Percentiles rank a stretch among this genome's conserved stretches.
phyloP scores from a whole-genome alignment of 2,797 vertebrate species.

The Knipowitschia caucasica region DNA sequence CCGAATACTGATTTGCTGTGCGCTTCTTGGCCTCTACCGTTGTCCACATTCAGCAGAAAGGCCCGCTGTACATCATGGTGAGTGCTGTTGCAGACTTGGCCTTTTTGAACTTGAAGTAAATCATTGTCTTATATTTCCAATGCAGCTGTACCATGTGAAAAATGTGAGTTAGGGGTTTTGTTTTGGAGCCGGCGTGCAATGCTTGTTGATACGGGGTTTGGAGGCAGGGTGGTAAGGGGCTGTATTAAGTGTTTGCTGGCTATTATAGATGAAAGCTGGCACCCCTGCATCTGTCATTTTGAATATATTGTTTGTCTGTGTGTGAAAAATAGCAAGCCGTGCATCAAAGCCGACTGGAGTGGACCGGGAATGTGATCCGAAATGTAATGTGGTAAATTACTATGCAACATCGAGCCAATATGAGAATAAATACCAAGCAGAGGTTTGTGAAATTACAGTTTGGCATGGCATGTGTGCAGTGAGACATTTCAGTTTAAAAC shows the following conservation, averaged over 20 bases:
- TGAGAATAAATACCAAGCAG: too few species aligned
- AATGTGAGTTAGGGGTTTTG: conserved; percentile 43
- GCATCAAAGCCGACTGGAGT: conserved; percentile 19
- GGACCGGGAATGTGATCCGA: not conserved
- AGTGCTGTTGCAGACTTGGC: conserved; percentile 51
- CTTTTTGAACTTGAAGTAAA: conserved; percentile 65
- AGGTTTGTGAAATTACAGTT: too few species aligned
- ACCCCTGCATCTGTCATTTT: conserved; percentile 29
- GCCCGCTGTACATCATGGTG: conserved; percentile 54
- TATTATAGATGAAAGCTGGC: conserved; percentile 37
- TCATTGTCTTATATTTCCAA: conserved; percentile 57
- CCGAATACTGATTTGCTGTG: conserved; percentile 10
- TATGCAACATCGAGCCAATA: too few species aligned
- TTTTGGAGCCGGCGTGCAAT: conserved; percentile 22
- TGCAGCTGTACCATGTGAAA: conserved; percentile 45
- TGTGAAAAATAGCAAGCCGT: conserved; percentile 22
- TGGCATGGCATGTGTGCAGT: too few species aligned
- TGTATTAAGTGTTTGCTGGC: too few species aligned
- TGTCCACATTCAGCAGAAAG: conserved; percentile 29
- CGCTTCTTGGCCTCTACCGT: conserved; percentile 20
- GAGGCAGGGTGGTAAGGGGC: conserved; percentile 26
- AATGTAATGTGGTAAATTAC: not conserved
- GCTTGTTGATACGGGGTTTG: conserved; percentile 12
- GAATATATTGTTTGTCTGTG: conserved; percentile 36
- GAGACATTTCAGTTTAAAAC: too few species aligned